Conservation (phyloP, 2,113 vertebrate species). For the Ictidomys tridecemlineatus region DNA sequence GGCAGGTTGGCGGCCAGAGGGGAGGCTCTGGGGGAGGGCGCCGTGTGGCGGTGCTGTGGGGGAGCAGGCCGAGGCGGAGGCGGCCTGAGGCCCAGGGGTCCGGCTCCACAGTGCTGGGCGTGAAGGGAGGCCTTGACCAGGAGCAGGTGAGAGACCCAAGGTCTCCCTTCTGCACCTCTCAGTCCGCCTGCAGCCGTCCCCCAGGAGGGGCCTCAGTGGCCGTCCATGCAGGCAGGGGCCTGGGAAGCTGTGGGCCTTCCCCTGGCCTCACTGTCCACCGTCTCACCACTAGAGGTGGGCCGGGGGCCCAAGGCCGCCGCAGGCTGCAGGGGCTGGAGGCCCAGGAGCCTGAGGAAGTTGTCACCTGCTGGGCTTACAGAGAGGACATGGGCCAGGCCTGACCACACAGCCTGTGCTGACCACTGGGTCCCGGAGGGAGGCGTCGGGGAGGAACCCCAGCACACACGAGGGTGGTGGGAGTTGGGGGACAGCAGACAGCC, state of each 20-base stretch:
- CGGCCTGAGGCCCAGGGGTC: background rate
- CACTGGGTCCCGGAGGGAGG: background rate
- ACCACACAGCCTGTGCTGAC: background rate
- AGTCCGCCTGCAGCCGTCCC: background rate
- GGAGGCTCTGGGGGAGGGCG: background rate
- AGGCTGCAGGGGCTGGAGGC: background rate
- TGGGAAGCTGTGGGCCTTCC: background rate
- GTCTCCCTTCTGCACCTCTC: background rate
- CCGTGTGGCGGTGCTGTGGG: no score
- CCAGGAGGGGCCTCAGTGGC: background rate
- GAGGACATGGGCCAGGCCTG: background rate
- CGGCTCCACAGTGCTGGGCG: no score
- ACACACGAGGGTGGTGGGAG: background rate
- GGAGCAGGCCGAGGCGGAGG: background rate
- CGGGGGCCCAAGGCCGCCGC: no score
- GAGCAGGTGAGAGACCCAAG: background rate
- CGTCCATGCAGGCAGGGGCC: fast-evolving
- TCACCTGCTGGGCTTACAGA: background rate
- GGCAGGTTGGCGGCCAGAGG: background rate
- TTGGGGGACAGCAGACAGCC: fast-evolving
- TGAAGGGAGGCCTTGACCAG: no score
- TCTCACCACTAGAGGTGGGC: background rate
- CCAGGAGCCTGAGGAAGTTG: background rate
- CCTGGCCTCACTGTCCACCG: no score
- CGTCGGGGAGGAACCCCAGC: background rate